Base-by-base conservation (phyloP, 2,888 invertebrate species). In the Ariolimax columbianus region DNA sequence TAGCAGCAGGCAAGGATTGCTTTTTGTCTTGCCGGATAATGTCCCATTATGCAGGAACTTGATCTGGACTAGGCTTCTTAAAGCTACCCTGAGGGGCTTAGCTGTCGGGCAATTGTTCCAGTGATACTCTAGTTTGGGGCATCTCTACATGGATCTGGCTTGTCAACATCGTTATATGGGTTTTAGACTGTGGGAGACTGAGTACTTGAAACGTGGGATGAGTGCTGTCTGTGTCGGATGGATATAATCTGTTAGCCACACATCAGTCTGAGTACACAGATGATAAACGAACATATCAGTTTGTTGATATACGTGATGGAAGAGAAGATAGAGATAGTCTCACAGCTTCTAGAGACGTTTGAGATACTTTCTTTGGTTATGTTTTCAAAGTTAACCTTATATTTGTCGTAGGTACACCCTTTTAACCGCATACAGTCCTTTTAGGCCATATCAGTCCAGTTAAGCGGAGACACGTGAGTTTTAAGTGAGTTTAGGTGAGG, bases 31-130 rank as follows among this genome's bases (percentile, higher is more conserved):
- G 36, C 14, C 47, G 73, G 47, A 43, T 73, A 43, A 43, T 26
- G 43, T 30, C 43, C 73, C 73, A 73, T 73, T 73, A 73, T 73
- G 47, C 6, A 17, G n/a, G 73, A 47, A 73, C 43, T 43, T 73
- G 73, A 73, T 73, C 73, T 47, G 73, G 43, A 70, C 73, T 73
- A 43, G 73, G 73, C 73, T 47, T 47, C 73, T 73, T 73, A 73
- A 73, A 73, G 43, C 73, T 23, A 73, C 36, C 73, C 43, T 43
- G 73, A 36, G 36, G 30, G 26, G 73, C 73, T 43, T 43, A 73
- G 43, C 43, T 47, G 40, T 40, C 43, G 36, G 73, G 36, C 73
- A 73, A 43, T 47, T 73, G 73, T 47, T 47, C 4, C 6, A 43
- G 73, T n/a, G 73, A 47, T 47, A 47, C 30, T 73, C 47, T 14